Evolutionary conservation across 2,113 vertebrate genomes (phyloP).

Genomic region (Pagrus major): DNA sequence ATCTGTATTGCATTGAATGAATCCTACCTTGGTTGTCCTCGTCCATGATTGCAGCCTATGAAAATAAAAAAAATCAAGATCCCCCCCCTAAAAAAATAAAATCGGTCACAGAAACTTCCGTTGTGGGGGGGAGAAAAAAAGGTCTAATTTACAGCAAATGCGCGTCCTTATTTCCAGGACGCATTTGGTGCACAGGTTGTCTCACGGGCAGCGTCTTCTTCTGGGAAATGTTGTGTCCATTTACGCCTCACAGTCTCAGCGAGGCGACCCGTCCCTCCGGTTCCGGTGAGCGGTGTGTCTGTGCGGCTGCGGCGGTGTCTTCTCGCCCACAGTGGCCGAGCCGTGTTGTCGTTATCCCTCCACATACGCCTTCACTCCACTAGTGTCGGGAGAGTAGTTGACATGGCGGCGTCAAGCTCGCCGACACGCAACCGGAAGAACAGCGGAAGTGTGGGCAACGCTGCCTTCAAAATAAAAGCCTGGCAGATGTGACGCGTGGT

Average conservation of each 20-base stretch:
- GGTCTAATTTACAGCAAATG: constrained; percentile 40
- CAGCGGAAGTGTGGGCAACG: rapidly evolving
- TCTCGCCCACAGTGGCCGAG: constrained; percentile 41
- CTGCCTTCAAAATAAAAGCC: constrained; percentile 48
- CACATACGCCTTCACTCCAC: constrained; percentile 70
- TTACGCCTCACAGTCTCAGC: constrained; percentile 30
- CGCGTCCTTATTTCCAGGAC: constrained; percentile 60
- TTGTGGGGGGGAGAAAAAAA: constrained; percentile 16
- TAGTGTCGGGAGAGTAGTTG: constrained; percentile 52
- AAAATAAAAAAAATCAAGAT: constrained; percentile 21
- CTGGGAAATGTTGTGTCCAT: constrained; percentile 57
- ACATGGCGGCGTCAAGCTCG: constrained; percentile 23
- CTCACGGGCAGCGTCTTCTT: constrained; percentile 57
- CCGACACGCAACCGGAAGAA: rapidly evolving
- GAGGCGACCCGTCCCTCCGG: constrained; percentile 16
- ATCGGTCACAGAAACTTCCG: constrained; percentile 69
- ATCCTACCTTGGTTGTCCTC: constrained; percentile 84
- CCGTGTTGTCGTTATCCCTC: constrained; percentile 46
- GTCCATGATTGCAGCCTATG: constrained; percentile 74
- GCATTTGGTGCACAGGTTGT: constrained; percentile 68
- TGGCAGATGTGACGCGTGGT: rapidly evolving
- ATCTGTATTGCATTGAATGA: constrained; percentile 16
- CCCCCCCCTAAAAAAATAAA: constrained; percentile 11
- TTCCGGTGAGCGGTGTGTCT: constrained; percentile 10
- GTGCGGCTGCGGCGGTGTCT: constrained; percentile 24